Conservation (phyloP, 2,888 invertebrate species). For the Tanypteryx hageni region DNA sequence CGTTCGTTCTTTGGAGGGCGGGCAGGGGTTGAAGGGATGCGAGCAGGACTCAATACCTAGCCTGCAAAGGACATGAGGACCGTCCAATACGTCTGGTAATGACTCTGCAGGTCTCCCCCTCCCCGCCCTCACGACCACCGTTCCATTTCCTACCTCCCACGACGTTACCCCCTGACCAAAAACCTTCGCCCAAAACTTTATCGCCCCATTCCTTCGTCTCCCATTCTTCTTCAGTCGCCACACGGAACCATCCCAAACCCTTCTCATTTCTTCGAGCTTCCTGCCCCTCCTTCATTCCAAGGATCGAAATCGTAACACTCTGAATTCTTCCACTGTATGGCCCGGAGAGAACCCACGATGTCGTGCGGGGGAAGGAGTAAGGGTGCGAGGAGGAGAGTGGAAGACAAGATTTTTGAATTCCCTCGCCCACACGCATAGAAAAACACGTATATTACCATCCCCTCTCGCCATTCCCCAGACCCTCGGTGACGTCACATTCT, state of each 20-base stretch:
- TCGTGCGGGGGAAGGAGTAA: background rate
- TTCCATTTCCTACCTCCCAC: background rate
- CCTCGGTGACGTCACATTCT: too few relatives aligned
- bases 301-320: background rate
- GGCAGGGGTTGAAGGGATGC: background rate
- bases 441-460: background rate
- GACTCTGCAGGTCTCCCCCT: background rate
- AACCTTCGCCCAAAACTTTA: background rate
- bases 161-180: background rate
- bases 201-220: background rate
- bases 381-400: background rate
- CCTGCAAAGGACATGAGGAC: background rate
- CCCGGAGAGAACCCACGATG: background rate
- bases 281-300: background rate
- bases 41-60: background rate
- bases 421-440: background rate
- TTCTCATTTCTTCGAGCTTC: background rate
- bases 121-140: background rate
- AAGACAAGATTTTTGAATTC: background rate
- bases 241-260: background rate
- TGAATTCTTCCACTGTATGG: background rate
- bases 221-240: background rate
- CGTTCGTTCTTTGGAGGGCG: background rate
- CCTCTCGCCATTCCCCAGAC: background rate
- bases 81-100: conserved; percentile 4